Evolutionary conservation across 2,797 vertebrate species (phyloP).

Genomic region (Cirrhinus mrigala): DNA sequence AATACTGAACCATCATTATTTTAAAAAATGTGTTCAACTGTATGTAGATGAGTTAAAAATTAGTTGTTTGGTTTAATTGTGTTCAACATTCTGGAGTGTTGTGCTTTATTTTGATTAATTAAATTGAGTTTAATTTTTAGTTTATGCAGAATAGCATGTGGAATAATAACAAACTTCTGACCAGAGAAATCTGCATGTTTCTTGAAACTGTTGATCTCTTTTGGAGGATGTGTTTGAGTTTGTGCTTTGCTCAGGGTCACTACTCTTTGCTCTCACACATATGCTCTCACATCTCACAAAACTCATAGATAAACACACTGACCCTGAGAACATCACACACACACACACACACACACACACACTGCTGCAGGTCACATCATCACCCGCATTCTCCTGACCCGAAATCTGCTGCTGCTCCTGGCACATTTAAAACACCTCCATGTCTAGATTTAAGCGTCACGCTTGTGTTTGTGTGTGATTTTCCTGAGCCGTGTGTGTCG

Average conservation of each 20-base stretch:
- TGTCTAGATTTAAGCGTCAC: constrained; percentile 66
- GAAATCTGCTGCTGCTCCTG: no score
- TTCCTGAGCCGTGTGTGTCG: constrained; percentile 61
- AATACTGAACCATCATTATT: no score
- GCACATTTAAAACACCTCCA: background rate
- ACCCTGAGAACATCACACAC: background rate
- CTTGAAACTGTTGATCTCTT: background rate
- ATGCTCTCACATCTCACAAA: constrained; percentile 13
- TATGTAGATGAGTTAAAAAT: no score
- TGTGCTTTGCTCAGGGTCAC: constrained; percentile 55
- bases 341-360: background rate
- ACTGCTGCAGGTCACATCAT: background rate
- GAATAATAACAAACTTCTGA: background rate
- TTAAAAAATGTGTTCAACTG: no score
- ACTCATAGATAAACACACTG: constrained; percentile 21
- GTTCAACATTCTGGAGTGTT: no score
- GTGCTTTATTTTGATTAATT: background rate
- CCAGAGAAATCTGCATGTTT: background rate
- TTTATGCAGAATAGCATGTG: background rate
- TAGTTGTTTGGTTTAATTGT: no score
- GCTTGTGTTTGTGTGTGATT: constrained; percentile 62
- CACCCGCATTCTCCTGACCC: no score
- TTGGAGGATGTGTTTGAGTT: constrained; percentile 49
- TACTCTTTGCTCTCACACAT: constrained; percentile 54
- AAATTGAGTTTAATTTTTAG: background rate